Base-by-base conservation (phyloP, 2,797 vertebrate species). In the Syncerus caffer region DNA sequence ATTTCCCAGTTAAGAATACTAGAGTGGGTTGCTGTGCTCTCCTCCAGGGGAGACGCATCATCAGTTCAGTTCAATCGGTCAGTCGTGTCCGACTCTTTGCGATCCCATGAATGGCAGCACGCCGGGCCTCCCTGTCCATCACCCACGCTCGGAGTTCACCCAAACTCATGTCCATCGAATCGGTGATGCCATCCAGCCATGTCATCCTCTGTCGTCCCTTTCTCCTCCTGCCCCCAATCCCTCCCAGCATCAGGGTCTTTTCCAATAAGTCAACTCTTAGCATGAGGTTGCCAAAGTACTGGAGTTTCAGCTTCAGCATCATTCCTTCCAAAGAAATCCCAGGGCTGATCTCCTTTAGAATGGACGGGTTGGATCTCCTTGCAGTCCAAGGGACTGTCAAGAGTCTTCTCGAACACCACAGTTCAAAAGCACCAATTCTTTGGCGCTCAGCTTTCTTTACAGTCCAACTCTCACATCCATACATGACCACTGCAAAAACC, bases 81-180 rank as follows among this genome's bases (percentile, higher is more conserved):
- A n/a, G 8, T n/a, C 2, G 0, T 5, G 31, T 64, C 16, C 0
- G 2, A 64, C 31, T 17, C 1, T 16, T 17, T n/a, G 62, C 0
- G 8, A 64, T 15, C 16, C 31, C 62, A 64, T 64, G 15, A 64
- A n/a, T 64, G 0, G 2, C 31, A 64, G 31, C 7, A 64, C 0
- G 0, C 62, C 31, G n/a, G 31, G 31, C 31, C 62, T 64, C 2
- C 31, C 31, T 64, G 15, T 64, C 62, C 4, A n/a, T 17, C 15
- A 64, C 7, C 7, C n/a, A 17, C 14, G 17, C 31, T 31, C 2
- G 0, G 31, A 17, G 62, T 8, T 64, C 31, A 64, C 62, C 16
- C 31, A 64, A 8, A 64, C 3, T 64, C 4, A 64, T 4, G 7
- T n/a, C 15, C 31, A n/a, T n/a, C 0, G 4, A n/a, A 7, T 64